Percentiles rank a stretch among this genome's conserved stretches.
Evolutionary conservation across 2,113 vertebrate species (phyloP).

Genomic region (Thymallus thymallus): DNA sequence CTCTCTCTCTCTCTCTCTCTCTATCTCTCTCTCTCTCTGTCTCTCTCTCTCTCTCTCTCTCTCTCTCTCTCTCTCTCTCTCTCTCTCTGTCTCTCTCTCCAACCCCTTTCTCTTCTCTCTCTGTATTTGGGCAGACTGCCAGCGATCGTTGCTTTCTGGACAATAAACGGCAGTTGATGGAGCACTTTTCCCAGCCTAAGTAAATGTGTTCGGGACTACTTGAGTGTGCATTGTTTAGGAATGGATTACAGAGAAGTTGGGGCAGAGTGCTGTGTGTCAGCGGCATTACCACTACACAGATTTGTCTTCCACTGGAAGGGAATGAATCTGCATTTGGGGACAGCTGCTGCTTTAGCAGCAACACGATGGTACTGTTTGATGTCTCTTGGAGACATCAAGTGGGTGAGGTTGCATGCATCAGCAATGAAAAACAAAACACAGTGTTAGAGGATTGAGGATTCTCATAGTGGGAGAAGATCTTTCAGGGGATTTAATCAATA

Average conservation of each 20-base stretch:
- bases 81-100: slow-evolving; percentile 1
- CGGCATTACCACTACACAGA: background rate
- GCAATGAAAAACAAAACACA: slow-evolving; percentile 12
- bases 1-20: slow-evolving; percentile 1
- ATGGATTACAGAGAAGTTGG: slow-evolving; percentile 56
- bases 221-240: slow-evolving; percentile 65
- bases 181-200: slow-evolving; percentile 62
- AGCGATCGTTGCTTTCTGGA: slow-evolving; percentile 59
- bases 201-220: slow-evolving; percentile 66
- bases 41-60: slow-evolving; percentile 13
- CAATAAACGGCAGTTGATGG: slow-evolving; percentile 71
- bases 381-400: slow-evolving; percentile 11
- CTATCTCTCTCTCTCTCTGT: background rate
- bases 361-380: background rate
- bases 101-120: slow-evolving; percentile 20
- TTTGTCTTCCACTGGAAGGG: slow-evolving; percentile 45
- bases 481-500: no score
- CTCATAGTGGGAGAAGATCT: no score
- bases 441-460: no score
- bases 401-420: background rate
- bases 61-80: slow-evolving; percentile 11
- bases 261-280: background rate
- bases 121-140: slow-evolving; percentile 62
- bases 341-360: slow-evolving; percentile 26
- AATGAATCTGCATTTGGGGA: slow-evolving; percentile 40